These are phyloP conservation scores for Aegotheles bennettii DNA, from an alignment of 2,113 vertebrate genomes.

Conservation along the genomic window DNA sequence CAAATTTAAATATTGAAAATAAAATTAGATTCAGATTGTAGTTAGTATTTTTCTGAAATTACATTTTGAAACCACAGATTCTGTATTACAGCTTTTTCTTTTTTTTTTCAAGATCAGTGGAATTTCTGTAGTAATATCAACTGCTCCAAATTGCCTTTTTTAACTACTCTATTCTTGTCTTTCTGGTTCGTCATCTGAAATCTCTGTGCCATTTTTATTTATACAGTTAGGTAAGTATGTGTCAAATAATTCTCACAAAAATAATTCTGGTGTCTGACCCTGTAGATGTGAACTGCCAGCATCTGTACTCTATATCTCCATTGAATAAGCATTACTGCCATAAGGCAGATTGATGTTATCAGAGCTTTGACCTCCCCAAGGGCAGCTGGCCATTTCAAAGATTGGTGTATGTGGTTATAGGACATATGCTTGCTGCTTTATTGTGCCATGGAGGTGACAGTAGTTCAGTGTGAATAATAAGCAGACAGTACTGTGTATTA, in stretches of 20 bases:
- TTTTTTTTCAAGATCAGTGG: not conserved
- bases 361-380: not conserved
- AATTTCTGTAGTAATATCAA: not conserved
- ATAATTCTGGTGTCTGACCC: not conserved
- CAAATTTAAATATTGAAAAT: slow-evolving; percentile 34
- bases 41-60: slow-evolving; percentile 41
- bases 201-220: not conserved
- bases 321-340: not conserved
- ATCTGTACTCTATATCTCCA: fast-evolving
- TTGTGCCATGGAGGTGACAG: not conserved
- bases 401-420: not conserved
- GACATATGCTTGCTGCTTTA: not conserved
- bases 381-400: not conserved
- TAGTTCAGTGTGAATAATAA: not conserved
- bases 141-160: not conserved
- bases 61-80: not conserved
- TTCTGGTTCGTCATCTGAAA: not conserved
- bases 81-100: not conserved
- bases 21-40: slow-evolving; percentile 29
- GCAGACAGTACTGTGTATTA: not conserved
- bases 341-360: not conserved
- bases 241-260: not conserved
- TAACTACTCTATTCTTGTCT: not conserved
- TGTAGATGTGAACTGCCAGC: not conserved
- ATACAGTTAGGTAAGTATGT: not conserved